Base-by-base conservation (phyloP, 2,888 invertebrate genomes). In the Caenorhabditis sinica region DNA sequence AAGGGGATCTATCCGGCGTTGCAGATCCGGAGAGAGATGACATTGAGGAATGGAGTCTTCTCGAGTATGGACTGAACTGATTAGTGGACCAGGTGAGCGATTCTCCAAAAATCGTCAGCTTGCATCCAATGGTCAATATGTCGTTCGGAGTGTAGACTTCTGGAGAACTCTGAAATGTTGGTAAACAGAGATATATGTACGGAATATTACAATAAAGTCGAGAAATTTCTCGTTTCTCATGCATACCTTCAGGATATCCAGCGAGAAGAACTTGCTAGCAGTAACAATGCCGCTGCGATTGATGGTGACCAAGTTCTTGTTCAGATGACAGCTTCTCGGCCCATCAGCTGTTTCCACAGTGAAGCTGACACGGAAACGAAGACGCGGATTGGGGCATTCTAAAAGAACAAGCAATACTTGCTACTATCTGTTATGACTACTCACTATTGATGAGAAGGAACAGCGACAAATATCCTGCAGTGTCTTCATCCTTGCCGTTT, bases 261-360 rank as follows among this genome's bases (percentile, higher is more conserved):
- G 69, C 30, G 85, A 80, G 84, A 87, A 90, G 60, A 90, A 90
- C 68, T 89, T 89, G 65, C 86, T 86, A 25, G 90, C 90, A 9
- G 90, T 90, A 11, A 90, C 90, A 17, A 90, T 89, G 25, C 90
- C 90, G 28, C 87, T 86, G 15, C 88, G 85, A 79, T 90, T 90
- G 63, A 90, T 90, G 13, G 89, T 88, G 11, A 90, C 90, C 15
- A 90, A 79, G 58, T 89, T 87, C 36, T 86, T 86, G 79, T 90
- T 90, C n/a, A 90, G 76, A 4, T 89, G 85, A 58, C 90, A 90
- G n/a, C 79, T 82, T 40, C 83, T 63, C 0, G 90, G 87, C 20
- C 90, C 90, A n/a, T 90, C 90, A 1, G 84, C 66, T 33, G 89
- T 89, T 23, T 90, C 90, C 36, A 90, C 77, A 17, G 84, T 85